Evolutionary conservation across 2,888 invertebrate species (phyloP), one percentile per base, ranked within the genome.

Genomic region (Drosophila gaucha): DNA sequence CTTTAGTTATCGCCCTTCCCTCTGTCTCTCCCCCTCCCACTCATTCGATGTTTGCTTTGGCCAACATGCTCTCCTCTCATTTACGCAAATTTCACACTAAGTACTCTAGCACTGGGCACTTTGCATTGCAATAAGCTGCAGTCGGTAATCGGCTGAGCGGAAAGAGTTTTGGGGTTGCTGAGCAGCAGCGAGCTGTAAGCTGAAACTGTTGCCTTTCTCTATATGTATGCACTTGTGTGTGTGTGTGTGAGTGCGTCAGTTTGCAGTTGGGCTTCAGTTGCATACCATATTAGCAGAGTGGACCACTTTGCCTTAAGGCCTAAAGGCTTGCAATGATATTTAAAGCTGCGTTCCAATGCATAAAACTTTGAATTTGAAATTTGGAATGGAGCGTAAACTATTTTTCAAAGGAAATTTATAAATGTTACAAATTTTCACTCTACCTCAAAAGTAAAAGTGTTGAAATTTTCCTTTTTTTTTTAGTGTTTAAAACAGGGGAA

Each of bases 51-150:
- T 65, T 59, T 65, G 55, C 39, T 50, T 69, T 36, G 31, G 12
- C 54, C 49, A 72, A 38, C 60, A 35, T 62, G 36, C 39, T 43
- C 47, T 20, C 62, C 49, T 39, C 62, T 62, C 77, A 74, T 68
- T 74, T 83, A 64, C 64, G 86, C 74, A 83, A 86, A 83, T 79
- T 83, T 86, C 64, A 51, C 80, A 79, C 83, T 71, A 75, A 80
- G 72, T 47, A 69, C 69, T 79, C 33, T 33, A 63, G 43, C 56
- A 70, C 52, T 64, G 67, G 65, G 16, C 67, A 63, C 71, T 70
- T 56, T 47, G 57, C 44, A 30, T 65, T 71, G 71, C 64, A 36
- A 38, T 64, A 70, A 69, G 56, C 68, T 70, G 71, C 49, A 65
- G 47, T 36, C 24, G 26, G 52, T 26, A 46, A 26, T 16, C 24